Conservation (phyloP, 2,113 vertebrate genomes). For the Pseudorhombus dupliciocellatus region DNA sequence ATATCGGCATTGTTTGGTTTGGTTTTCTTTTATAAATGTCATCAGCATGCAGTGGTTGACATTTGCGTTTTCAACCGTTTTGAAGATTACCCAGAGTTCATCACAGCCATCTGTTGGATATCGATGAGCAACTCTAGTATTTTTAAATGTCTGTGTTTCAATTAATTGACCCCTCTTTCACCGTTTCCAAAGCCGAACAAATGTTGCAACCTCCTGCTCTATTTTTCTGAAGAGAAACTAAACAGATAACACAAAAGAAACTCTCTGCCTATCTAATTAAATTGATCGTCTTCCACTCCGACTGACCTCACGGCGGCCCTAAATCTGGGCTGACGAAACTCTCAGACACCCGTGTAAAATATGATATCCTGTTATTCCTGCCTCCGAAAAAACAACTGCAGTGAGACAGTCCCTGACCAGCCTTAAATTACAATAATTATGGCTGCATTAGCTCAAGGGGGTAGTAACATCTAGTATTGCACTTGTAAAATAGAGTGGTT, state of each 20-base stretch:
- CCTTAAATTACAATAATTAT: slow-evolving; percentile 27
- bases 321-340: slow-evolving; percentile 47
- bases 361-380: slow-evolving; percentile 25
- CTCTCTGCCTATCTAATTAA: slow-evolving; percentile 29
- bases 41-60: no score
- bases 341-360: slow-evolving; percentile 44
- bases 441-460: slow-evolving; percentile 15
- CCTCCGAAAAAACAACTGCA: slow-evolving; percentile 7
- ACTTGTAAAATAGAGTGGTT: slow-evolving; percentile 26
- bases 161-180: background rate
- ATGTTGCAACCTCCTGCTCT: background rate
- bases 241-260: slow-evolving; percentile 23
- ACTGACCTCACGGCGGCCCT: slow-evolving; percentile 35
- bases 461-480: slow-evolving; percentile 29
- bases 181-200: background rate
- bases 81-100: no score
- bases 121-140: background rate
- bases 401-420: slow-evolving; percentile 2
- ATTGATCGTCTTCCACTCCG: background rate
- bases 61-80: no score
- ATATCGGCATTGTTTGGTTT: no score
- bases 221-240: background rate
- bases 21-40: no score
- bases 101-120: background rate
- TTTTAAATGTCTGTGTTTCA: background rate